phyloP scores from a whole-genome alignment of 1,140 invertebrate genomes.

The Venustaconcha ellipsiformis region DNA sequence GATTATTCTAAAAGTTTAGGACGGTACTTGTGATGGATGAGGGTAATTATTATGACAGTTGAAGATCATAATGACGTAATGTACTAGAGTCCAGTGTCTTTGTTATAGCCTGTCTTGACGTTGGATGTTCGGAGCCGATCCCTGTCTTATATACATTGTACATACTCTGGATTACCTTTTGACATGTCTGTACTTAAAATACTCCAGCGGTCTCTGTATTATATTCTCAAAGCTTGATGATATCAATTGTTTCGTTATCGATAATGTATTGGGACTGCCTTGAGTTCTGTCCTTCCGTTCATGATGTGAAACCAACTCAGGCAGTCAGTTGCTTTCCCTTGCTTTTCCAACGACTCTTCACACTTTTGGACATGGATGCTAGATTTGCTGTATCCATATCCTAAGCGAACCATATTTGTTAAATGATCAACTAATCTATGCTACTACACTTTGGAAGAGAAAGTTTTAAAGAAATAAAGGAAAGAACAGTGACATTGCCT shows the following conservation, averaged over 20 bases:
- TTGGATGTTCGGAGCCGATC: constrained; percentile 61
- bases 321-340: background rate
- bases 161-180: constrained; percentile 45
- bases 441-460: constrained; percentile 5
- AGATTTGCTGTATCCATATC: constrained; percentile 21
- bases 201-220: constrained; percentile 1
- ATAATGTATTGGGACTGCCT: constrained; percentile 11
- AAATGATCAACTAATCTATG: constrained; percentile 13
- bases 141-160: constrained; percentile 69
- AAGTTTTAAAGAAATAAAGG: background rate
- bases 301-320: background rate
- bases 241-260: background rate
- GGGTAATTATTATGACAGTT: constrained; percentile 42
- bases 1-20: no score
- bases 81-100: constrained; percentile 33
- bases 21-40: no score
- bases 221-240: constrained; percentile 4
- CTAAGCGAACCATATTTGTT: constrained; percentile 17
- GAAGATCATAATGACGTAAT: constrained; percentile 64
- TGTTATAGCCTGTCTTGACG: constrained; percentile 3
- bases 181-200: constrained; percentile 9
- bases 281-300: background rate
- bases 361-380: constrained; percentile 8
- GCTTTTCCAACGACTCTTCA: constrained; percentile 1
- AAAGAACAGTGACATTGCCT: background rate